A percentile compares a stretch with the other conserved stretches of the same genome.
Evolutionary conservation across 2,888 invertebrate species (phyloP).

Genomic region (Eupithecia tripunctaria): DNA sequence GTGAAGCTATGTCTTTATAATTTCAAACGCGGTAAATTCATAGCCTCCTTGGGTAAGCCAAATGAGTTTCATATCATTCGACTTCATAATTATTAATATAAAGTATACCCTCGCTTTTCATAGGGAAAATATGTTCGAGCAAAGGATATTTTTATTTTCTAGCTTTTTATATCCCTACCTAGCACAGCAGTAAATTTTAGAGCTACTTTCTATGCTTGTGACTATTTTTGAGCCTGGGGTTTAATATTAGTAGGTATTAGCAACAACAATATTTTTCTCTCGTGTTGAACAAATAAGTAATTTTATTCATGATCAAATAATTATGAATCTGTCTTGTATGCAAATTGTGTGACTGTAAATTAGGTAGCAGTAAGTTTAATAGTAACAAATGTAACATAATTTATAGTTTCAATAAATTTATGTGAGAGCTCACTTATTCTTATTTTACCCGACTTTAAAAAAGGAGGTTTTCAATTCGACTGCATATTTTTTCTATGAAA

Average conservation of each 20-base stretch:
- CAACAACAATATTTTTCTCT: not conserved
- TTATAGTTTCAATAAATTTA: slow-evolving; percentile 23
- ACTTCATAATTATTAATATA: not conserved
- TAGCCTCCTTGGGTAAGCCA: not conserved
- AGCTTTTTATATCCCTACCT: not conserved
- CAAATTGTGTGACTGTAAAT: slow-evolving; percentile 49
- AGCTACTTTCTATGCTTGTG: not conserved
- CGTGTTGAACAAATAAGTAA: not conserved
- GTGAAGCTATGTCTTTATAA: not conserved
- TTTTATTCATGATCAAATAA: slow-evolving; percentile 13
- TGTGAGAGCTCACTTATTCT: slow-evolving; percentile 17
- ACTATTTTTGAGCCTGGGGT: not conserved
- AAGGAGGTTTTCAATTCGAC: no score
- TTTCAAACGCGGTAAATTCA: not conserved
- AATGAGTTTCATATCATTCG: not conserved
- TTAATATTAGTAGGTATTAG: not conserved
- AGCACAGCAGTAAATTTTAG: not conserved
- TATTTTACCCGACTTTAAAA: no score
- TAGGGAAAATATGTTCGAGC: not conserved
- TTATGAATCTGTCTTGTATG: slow-evolving; percentile 38
- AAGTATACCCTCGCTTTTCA: not conserved
- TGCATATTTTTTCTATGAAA: no score
- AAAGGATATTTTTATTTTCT: not conserved
- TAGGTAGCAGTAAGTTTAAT: slow-evolving; percentile 24
- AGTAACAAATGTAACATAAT: slow-evolving; percentile 12